phyloP scores from a whole-genome alignment of 1,140 invertebrate species.

The Drosophila ironensis region DNA sequence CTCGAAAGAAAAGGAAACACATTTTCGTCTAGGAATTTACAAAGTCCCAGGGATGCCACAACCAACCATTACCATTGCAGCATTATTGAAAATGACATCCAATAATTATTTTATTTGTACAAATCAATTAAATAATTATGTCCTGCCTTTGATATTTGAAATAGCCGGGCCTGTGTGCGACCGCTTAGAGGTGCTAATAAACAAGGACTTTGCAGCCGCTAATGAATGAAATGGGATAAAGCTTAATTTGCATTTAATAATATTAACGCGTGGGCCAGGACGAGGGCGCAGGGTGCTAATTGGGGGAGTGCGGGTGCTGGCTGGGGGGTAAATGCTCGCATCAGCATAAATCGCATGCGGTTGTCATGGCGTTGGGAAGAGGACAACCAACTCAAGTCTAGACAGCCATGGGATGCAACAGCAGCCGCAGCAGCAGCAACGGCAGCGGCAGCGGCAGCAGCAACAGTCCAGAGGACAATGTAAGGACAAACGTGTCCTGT shows the following conservation, averaged over 20 bases:
- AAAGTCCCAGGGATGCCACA: conserved; percentile 15
- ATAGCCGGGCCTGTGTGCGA: background rate
- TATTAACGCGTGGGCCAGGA: conserved; percentile 59
- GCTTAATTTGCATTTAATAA: conserved; percentile 81
- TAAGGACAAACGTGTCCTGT: conserved; percentile 78
- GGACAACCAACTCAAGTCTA: conserved; percentile 40
- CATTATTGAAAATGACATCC: no score
- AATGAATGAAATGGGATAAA: conserved; percentile 79
- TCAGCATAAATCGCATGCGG: conserved; percentile 73
- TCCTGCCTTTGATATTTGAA: no score
- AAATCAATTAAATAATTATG: no score
- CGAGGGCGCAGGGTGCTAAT: background rate
- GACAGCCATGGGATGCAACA: conserved; percentile 36
- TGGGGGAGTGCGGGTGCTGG: conserved; percentile 5
- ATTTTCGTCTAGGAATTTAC: conserved; percentile 40
- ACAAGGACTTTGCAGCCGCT: conserved; percentile 63
- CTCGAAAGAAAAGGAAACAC: conserved; percentile 9
- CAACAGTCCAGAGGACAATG: conserved; percentile 64
- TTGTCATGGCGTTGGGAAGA: conserved; percentile 62
- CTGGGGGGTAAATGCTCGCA: conserved; percentile 38
- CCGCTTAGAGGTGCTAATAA: conserved; percentile 51
- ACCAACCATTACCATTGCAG: no score
- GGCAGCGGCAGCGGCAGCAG: background rate
- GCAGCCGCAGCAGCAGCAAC: background rate
- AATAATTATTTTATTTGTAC: no score